Conservation (phyloP, 92 coral and sea anemone species). For the Heteractis magnifica region DNA sequence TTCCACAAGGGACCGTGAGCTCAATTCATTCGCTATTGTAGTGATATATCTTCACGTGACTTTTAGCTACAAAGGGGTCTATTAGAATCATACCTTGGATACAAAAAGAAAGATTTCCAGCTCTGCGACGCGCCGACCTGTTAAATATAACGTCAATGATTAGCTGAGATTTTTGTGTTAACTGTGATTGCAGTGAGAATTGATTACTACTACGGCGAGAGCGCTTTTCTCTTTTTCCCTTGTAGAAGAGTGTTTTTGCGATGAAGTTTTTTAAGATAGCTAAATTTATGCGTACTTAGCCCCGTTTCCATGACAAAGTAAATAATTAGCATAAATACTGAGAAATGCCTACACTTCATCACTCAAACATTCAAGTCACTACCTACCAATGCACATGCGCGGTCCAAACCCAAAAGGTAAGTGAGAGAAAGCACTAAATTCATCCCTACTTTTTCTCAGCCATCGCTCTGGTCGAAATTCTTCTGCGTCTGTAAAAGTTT, state of each 20-base stretch:
- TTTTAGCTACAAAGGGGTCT: neutral
- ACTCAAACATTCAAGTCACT: neutral
- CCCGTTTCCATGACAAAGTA: no score
- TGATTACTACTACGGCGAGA: no score
- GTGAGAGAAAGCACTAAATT: conserved; percentile 30
- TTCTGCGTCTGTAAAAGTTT: conserved; percentile 22
- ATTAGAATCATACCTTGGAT: neutral
- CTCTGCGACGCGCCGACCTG: neutral
- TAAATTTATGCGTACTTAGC: no score
- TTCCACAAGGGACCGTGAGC: neutral
- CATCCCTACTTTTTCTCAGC: conserved; percentile 36
- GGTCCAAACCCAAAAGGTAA: conserved; percentile 58
- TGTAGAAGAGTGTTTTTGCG: no score
- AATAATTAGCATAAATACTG: no score
- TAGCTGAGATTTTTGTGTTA: neutral
- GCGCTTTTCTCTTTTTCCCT: no score
- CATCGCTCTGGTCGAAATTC: conserved; percentile 58
- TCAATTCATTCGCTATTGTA: neutral
- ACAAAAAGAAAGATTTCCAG: neutral
- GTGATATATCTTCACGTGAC: neutral
- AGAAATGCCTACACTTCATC: neutral
- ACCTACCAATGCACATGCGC: conserved; percentile 54
- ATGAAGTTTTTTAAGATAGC: no score
- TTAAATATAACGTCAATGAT: neutral
- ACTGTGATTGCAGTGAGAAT: no score